Percentiles rank a stretch among this genome's conserved stretches.
These are phyloP conservation scores for Perdita meconis DNA, from an alignment of 2,888 invertebrate species.

Conservation along the genomic window DNA sequence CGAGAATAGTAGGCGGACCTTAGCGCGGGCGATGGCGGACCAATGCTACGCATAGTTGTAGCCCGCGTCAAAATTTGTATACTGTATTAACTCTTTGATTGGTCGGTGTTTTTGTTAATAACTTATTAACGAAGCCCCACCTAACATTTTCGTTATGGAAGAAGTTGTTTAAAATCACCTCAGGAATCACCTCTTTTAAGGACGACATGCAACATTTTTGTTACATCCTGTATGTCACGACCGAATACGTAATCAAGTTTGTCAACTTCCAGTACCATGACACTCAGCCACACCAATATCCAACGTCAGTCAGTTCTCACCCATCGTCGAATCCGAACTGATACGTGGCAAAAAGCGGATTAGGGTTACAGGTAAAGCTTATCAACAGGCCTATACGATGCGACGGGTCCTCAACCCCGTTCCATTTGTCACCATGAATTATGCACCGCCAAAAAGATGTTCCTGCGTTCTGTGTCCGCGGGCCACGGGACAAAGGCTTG, in stretches of 20 bases:
- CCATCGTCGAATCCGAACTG: conserved; percentile 10
- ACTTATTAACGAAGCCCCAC: no score
- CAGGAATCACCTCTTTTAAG: no score
- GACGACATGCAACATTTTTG: no score
- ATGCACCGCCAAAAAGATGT: conserved; percentile 40
- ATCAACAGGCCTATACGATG: neutral
- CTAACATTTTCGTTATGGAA: no score
- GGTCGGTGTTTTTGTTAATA: no score
- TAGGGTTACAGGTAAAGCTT: conserved; percentile 12
- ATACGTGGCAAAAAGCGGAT: conserved; percentile 29
- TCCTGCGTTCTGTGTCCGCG: neutral
- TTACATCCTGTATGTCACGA: no score
- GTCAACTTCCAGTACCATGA: neutral
- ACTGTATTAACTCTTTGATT: no score
- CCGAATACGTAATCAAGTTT: neutral
- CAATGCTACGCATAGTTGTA: no score
- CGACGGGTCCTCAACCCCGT: neutral
- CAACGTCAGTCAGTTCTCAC: neutral
- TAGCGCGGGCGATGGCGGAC: no score
- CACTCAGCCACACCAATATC: neutral
- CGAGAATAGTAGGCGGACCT: no score
- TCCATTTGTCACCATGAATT: conserved; percentile 49
- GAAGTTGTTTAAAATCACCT: no score
- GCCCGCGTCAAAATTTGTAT: no score
- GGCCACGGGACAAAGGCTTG: conserved; percentile 50